Base-by-base conservation (phyloP, 2,113 vertebrate genomes). In the Leptodactylus fuscus region DNA sequence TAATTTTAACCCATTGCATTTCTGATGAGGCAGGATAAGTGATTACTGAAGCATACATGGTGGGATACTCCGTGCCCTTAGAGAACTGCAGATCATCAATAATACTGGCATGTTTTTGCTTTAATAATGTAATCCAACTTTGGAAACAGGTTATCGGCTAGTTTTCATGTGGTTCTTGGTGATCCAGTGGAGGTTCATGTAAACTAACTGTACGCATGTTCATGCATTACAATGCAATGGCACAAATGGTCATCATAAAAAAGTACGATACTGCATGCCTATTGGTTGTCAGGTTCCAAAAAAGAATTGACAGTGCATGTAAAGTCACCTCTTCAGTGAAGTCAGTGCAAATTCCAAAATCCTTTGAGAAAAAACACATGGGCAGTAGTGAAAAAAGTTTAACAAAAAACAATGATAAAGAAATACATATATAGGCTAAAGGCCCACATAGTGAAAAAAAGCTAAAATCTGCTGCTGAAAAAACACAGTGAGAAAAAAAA, bases 51-150 rank as follows among this genome's bases (percentile, higher is more conserved):
- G 70, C 34, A 60, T 60, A 11, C 24, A 60, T 16, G 13, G 76
- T 48, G 55, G 55, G 69, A 83, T 55, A 60, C 51, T 58, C 82
- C 70, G 73, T 76, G 82, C 24, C 51, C 24, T 46, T 10, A 46
- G n/a, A 41, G 18, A 60, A 62, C 60, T 74, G 82, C 70, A 48
- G 51, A 11, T 18, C 36, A 34, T 62, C 70, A 75, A 62, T 83
- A 48, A 76, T 44, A 62, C 51, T 55, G 74, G 36, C 70, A 75
- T 75, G 75, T 83, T 70, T 46, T 41, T 38, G 24, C 53, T 62
- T 18, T 58, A 62, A 62, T 34, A 75, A 48, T 75, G 32, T 4
- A 74, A n/a, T 5, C n/a, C 24, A 32, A 44, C 73, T 75, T 75
- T 48, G 41, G 46, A 27, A 29, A 49, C 51, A 53, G 24, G 53